phyloP scores from a whole-genome alignment of 2,888 invertebrate species.

The Caenorhabditis imperialis region DNA sequence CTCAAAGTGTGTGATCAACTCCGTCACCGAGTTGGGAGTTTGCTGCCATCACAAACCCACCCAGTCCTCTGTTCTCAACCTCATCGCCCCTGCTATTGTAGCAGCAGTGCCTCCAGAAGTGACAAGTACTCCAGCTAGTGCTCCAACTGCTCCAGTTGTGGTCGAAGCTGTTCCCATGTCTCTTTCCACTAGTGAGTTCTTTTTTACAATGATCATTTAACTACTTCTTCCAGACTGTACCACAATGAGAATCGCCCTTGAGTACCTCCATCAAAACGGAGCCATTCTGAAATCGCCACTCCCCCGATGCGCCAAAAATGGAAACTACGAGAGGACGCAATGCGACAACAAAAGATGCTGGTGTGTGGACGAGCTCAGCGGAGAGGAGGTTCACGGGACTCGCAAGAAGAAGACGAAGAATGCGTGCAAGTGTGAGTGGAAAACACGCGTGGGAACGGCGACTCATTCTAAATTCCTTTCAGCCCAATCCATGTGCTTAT shows the following conservation, averaged over 20 bases:
- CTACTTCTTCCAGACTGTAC: constrained; percentile 52
- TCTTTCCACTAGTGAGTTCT: constrained; percentile 25
- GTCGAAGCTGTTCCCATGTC: constrained; percentile 35
- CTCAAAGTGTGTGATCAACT: constrained; percentile 24
- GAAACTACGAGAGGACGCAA: constrained; percentile 50
- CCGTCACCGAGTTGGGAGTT: constrained; percentile 22
- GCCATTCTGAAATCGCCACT: constrained; percentile 42
- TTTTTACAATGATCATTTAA: neutral
- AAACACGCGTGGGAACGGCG: constrained; percentile 18
- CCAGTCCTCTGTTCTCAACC: constrained; percentile 40
- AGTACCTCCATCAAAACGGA: constrained; percentile 46
- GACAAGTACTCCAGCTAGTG: constrained; percentile 3
- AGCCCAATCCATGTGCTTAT: constrained; percentile 46
- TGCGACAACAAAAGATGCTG: constrained; percentile 60
- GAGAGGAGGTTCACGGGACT: constrained; percentile 71
- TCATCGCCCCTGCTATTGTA: constrained; percentile 42
- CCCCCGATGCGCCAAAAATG: constrained; percentile 46
- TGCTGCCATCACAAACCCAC: constrained; percentile 35
- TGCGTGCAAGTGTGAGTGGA: constrained; percentile 50
- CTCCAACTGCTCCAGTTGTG: constrained; percentile 9
- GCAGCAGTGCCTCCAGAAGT: constrained; percentile 9
- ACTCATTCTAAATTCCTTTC: constrained; percentile 20
- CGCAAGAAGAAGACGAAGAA: constrained; percentile 50
- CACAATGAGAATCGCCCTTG: constrained; percentile 45
- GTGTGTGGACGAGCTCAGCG: constrained; percentile 65